These are phyloP conservation scores for Phalacrocorax brasilianus DNA, from an alignment of 2,113 vertebrate genomes.

Conservation along the genomic window DNA sequence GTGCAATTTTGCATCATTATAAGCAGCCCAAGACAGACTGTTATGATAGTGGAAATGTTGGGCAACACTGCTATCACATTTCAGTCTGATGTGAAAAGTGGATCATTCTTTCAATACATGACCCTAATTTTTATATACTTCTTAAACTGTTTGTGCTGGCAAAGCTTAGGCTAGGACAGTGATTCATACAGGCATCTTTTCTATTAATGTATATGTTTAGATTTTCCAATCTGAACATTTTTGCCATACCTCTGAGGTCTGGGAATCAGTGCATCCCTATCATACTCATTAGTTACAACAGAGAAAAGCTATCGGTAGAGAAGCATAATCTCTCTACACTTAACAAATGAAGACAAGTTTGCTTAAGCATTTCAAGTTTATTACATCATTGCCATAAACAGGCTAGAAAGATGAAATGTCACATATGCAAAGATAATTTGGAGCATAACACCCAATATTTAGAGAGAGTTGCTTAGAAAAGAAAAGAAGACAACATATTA, in stretches of 20 bases:
- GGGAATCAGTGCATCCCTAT: not conserved
- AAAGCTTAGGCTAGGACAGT: not conserved
- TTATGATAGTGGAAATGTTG: not conserved
- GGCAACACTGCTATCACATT: not conserved
- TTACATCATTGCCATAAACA: not conserved
- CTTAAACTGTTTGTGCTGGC: not conserved
- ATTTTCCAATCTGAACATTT: not conserved
- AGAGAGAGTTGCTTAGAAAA: not conserved
- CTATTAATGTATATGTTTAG: not conserved
- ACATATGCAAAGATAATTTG: not conserved
- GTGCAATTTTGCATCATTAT: not conserved
- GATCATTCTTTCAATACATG: not conserved
- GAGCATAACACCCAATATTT: not conserved
- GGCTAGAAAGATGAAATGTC: not conserved
- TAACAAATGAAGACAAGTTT: not conserved
- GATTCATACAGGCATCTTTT: not conserved
- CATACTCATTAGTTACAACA: not conserved
- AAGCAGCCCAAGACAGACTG: not conserved
- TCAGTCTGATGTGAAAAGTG: not conserved
- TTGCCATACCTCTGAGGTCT: not conserved
- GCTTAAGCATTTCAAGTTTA: not conserved
- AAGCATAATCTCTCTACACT: not conserved
- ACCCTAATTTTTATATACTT: not conserved
- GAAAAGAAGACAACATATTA: not conserved
- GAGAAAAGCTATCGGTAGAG: not conserved